Evolutionary conservation across 2,113 vertebrate genomes (phyloP).

Genomic region (Phocoena sinus): DNA sequence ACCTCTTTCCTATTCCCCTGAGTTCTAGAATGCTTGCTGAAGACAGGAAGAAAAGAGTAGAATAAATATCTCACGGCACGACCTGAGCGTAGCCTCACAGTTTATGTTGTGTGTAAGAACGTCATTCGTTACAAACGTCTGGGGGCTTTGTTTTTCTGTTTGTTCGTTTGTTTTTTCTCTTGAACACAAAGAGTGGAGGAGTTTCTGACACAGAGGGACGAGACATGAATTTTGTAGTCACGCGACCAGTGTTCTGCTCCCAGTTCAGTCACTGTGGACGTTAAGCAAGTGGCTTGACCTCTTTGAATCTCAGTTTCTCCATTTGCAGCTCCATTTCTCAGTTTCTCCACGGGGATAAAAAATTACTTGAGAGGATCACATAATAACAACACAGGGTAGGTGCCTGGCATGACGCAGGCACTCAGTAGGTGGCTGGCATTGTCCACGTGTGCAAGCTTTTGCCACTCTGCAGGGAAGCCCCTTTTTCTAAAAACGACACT

Average conservation of each 20-base stretch:
- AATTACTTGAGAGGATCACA: background rate
- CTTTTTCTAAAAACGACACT: background rate
- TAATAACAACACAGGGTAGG: accelerated
- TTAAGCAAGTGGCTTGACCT: background rate
- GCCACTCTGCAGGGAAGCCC: background rate
- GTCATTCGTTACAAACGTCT: background rate
- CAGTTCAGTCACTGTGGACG: background rate
- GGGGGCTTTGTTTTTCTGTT: accelerated
- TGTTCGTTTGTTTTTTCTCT: background rate
- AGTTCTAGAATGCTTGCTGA: background rate
- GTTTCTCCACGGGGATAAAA: background rate
- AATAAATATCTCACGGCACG: accelerated
- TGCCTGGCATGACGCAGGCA: background rate
- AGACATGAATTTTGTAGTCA: background rate
- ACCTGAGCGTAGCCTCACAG: no score
- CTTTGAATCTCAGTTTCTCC: background rate
- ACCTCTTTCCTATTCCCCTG: background rate
- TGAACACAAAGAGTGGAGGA: background rate
- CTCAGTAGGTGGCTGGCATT: background rate
- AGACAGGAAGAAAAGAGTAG: background rate
- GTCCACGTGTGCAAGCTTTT: accelerated
- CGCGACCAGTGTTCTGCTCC: no score
- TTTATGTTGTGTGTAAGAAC: background rate
- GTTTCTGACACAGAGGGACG: background rate
- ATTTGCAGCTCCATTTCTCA: background rate